These are phyloP conservation scores for Caradrina clavipalpis DNA, from an alignment of 2,888 invertebrate genomes.

Conservation along the genomic window DNA sequence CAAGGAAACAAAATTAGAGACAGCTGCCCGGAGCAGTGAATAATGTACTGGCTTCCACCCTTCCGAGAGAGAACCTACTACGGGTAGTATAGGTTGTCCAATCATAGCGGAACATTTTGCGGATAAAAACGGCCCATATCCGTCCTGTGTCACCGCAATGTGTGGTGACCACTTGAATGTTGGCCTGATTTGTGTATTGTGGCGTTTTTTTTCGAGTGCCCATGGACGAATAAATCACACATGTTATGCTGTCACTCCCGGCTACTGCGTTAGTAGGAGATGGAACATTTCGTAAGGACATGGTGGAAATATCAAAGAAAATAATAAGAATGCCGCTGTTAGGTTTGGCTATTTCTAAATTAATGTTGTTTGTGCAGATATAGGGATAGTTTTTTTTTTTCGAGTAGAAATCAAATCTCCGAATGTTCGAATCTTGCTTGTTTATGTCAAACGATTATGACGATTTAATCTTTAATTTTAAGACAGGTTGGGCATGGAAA, in stretches of 20 bases:
- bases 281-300: background rate
- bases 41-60: conserved; percentile 58
- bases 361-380: no score
- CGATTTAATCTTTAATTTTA: conserved; percentile 16
- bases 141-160: conserved; percentile 50
- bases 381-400: no score
- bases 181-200: conserved; percentile 66
- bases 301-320: background rate
- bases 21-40: conserved; percentile 62
- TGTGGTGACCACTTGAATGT: conserved; percentile 58
- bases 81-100: conserved; percentile 33
- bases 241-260: conserved; percentile 45
- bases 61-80: conserved; percentile 13
- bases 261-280: conserved; percentile 4
- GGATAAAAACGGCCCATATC: conserved; percentile 57
- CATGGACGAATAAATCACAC: conserved; percentile 57
- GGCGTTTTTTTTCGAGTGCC: conserved; percentile 51
- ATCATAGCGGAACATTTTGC: conserved; percentile 34
- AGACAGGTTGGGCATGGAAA: conserved; percentile 11
- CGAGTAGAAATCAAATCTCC: no score
- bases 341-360: background rate
- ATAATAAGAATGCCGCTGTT: background rate
- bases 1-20: conserved; percentile 60
- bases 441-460: no score
- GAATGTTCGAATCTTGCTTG: no score